A percentile compares a stretch with the other conserved stretches of the same genome.
Conservation (phyloP, 2,113 vertebrate species). For the Salvelinus alpinus region DNA sequence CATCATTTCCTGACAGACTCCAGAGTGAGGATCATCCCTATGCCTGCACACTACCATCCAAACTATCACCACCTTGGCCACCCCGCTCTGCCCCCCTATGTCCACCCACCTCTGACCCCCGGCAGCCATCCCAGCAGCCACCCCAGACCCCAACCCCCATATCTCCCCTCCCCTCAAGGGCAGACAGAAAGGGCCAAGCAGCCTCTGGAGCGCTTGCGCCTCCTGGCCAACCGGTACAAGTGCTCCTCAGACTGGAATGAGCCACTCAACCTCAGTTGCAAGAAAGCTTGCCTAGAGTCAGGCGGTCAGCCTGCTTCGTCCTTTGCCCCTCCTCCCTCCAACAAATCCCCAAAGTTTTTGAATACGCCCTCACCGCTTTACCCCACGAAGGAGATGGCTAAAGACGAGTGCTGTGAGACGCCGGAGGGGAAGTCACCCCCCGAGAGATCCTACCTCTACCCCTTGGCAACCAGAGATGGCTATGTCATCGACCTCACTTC, state of each 20-base stretch:
- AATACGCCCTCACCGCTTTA: constrained; percentile 71
- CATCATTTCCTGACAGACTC: constrained; percentile 28
- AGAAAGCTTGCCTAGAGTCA: constrained; percentile 20
- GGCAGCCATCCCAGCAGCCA: background rate
- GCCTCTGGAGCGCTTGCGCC: constrained; percentile 62
- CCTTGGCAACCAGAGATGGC: background rate
- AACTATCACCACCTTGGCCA: constrained; percentile 33
- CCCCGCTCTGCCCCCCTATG: constrained; percentile 35
- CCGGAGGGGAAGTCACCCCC: constrained; percentile 9
- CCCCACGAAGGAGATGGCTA: constrained; percentile 17
- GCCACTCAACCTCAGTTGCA: constrained; percentile 73
- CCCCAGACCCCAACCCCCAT: constrained; percentile 2
- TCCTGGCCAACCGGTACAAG: constrained; percentile 67
- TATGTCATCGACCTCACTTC: constrained; percentile 28
- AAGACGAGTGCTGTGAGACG: constrained; percentile 32
- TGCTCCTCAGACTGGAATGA: constrained; percentile 57
- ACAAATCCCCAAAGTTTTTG: constrained; percentile 70
- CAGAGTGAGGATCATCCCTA: constrained; percentile 23
- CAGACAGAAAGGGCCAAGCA: constrained; percentile 28
- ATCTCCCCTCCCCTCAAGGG: background rate
- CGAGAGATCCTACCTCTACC: background rate
- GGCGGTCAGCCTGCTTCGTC: constrained; percentile 55
- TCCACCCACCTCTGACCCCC: constrained; percentile 16
- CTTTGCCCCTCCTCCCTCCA: constrained; percentile 54
- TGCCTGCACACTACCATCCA: constrained; percentile 29